phyloP scores from a whole-genome alignment of 2,888 invertebrate species.

The Tanypteryx hageni region DNA sequence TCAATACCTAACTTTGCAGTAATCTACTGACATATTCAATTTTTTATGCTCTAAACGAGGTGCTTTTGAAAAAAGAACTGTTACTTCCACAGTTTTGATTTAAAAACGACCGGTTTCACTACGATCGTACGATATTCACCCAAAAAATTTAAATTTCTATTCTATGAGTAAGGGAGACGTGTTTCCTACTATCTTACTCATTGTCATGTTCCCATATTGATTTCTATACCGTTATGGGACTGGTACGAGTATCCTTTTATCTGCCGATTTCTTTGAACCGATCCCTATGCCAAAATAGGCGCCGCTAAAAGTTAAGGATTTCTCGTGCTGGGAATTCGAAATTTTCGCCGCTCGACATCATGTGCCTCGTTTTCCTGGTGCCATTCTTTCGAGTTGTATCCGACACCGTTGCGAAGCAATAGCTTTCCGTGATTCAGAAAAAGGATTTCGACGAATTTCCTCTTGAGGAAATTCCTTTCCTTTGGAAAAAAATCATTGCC shows the following conservation, averaged over 20 bases:
- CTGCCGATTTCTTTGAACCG: neutral
- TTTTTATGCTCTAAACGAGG: no score
- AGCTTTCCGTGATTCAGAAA: neutral
- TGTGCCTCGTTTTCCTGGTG: neutral
- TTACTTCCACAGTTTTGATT: no score
- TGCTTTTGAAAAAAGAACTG: no score
- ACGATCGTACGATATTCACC: no score
- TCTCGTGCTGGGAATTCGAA: slow-evolving; percentile 22
- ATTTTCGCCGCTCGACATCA: slow-evolving; percentile 15
- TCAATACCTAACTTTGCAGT: no score
- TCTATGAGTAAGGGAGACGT: no score
- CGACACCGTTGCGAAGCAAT: neutral
- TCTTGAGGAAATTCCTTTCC: neutral
- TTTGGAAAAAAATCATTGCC: neutral
- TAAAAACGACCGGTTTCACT: no score
- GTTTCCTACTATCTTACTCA: no score
- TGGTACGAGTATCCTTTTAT: neutral
- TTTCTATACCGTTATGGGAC: neutral
- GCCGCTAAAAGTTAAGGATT: slow-evolving; percentile 23
- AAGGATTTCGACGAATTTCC: slow-evolving; percentile 7
- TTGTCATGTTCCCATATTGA: neutral
- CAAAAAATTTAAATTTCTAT: no score
- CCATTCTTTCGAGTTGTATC: neutral
- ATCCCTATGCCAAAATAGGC: slow-evolving; percentile 29
- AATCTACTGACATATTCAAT: no score